A percentile compares a stretch with the other conserved stretches of the same genome.
These are phyloP conservation scores for Mythimna vitellina DNA, from an alignment of 2,888 invertebrate species.

Conservation along the genomic window DNA sequence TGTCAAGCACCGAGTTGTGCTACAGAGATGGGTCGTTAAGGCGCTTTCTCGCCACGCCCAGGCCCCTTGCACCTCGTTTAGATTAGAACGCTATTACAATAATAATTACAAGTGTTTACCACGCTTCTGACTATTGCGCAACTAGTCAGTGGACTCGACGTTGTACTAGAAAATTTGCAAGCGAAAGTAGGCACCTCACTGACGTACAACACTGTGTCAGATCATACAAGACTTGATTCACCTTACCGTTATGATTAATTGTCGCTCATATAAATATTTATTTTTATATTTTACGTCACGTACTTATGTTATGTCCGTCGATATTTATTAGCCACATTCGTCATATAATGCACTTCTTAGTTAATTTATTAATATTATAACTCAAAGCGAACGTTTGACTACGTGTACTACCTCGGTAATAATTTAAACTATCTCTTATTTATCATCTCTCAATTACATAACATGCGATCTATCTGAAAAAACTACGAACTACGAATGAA, in stretches of 20 bases:
- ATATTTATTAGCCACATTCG: constrained; percentile 58
- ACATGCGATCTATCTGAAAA: constrained; percentile 36
- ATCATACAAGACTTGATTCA: constrained; percentile 65
- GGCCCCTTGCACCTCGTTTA: constrained; percentile 75
- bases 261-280: constrained; percentile 47
- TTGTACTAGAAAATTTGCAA: constrained; percentile 82
- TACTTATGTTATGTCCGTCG: constrained; percentile 37
- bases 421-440: constrained; percentile 54
- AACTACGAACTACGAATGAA: constrained; percentile 44
- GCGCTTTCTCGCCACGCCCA: constrained; percentile 75
- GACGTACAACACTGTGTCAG: constrained; percentile 65
- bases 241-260: constrained; percentile 56
- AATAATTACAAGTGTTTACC: constrained; percentile 84
- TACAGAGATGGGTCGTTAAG: constrained; percentile 59
- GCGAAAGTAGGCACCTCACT: constrained; percentile 80
- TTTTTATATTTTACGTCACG: constrained; percentile 55
- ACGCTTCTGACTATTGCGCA: constrained; percentile 77
- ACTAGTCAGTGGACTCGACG: constrained; percentile 63
- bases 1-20: constrained; percentile 37
- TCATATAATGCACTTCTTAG: constrained; percentile 48
- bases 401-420: constrained; percentile 34
- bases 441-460: constrained; percentile 56
- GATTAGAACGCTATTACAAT: constrained; percentile 85
- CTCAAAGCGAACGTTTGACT: constrained; percentile 35
- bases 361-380: constrained; percentile 32